Evolutionary conservation across 1,140 invertebrate species (phyloP), one percentile per base, ranked within the genome.

Genomic region (Cepaea nemoralis): DNA sequence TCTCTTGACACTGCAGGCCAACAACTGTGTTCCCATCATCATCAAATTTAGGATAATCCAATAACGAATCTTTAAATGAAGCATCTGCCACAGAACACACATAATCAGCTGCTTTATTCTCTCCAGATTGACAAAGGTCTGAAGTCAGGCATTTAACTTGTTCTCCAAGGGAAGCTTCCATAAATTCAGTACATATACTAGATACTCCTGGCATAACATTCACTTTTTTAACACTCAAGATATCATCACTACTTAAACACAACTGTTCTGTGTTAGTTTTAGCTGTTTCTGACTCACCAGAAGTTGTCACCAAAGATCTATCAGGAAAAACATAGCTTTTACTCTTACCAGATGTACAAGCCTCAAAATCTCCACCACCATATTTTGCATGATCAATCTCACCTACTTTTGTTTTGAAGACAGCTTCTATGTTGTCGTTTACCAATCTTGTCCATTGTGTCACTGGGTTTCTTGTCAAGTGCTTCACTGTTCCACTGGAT

Each of bases 391-490:
- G 45, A 19, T 48, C 45, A 48, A 48, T 19, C 19, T 48, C 45
- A 8, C 45, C 8, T 12, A 48, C 45, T 48, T 19, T 48, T 48
- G 8, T 48, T 8, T 19, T 19, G 19, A 48, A 48, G 12, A 70
- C 14, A 35, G 69, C 33, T 35, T 70, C 69, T 8, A 70, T 33
- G 24, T 70, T 70, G 19, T 35, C 33, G 35, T 70, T 35, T 12
- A 70, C 69, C 10, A 70, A 70, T 33, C 37, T n/a, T 70, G 33
- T 70, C 69, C 69, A 70, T 35, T 33, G 19, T 12, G 33, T 35
- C 16, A 8, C 12, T 33, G 31, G 69, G 39, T 70, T 70, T 70
- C 69, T 70, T 35, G 69, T 70, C 33, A 70, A 39, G 8, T 35
- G 35, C 35, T 70, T 70, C 37, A 70, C 31, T 70, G 8, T 66